These are phyloP conservation scores for Eurytoma adleriae DNA, from an alignment of 2,888 invertebrate genomes.

Conservation along the genomic window DNA sequence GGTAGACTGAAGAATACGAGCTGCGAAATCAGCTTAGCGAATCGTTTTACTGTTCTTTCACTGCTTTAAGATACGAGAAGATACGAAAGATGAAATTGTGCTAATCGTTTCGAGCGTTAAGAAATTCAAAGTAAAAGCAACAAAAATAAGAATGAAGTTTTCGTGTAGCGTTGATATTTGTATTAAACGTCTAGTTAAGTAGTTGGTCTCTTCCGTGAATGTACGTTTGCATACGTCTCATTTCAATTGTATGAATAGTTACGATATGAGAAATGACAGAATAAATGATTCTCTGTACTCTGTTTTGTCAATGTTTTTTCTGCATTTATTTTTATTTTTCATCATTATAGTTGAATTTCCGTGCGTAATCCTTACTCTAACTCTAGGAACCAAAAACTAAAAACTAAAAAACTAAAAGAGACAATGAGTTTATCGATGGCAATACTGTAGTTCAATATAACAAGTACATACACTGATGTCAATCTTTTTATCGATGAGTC, in stretches of 20 bases:
- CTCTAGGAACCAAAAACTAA: neutral
- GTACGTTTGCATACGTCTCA: conserved; percentile 70
- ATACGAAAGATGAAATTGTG: conserved; percentile 51
- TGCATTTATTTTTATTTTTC: conserved; percentile 48
- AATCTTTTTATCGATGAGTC: conserved; percentile 58
- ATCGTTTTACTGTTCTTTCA: conserved; percentile 48
- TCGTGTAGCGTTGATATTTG: conserved; percentile 59
- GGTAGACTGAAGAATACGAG: conserved; percentile 50
- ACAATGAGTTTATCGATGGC: conserved; percentile 45
- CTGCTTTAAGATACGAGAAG: conserved; percentile 15
- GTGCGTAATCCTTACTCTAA: conserved; percentile 23
- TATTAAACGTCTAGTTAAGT: conserved; percentile 66
- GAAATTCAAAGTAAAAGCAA: conserved; percentile 55
- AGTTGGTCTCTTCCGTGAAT: conserved; percentile 69
- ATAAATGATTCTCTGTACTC: conserved; percentile 70
- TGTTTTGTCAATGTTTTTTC: conserved; percentile 50
- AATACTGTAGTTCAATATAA: conserved; percentile 49
- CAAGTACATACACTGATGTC: conserved; percentile 28
- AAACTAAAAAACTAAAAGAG: conserved; percentile 22
- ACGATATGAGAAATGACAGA: conserved; percentile 70
- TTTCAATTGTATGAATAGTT: conserved; percentile 71
- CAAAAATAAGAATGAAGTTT: conserved; percentile 47
- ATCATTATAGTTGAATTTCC: conserved; percentile 12
- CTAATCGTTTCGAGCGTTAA: conserved; percentile 59
- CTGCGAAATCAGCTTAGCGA: conserved; percentile 51